Conservation (phyloP, 2,888 invertebrate genomes). For the Drosophila helvetica region DNA sequence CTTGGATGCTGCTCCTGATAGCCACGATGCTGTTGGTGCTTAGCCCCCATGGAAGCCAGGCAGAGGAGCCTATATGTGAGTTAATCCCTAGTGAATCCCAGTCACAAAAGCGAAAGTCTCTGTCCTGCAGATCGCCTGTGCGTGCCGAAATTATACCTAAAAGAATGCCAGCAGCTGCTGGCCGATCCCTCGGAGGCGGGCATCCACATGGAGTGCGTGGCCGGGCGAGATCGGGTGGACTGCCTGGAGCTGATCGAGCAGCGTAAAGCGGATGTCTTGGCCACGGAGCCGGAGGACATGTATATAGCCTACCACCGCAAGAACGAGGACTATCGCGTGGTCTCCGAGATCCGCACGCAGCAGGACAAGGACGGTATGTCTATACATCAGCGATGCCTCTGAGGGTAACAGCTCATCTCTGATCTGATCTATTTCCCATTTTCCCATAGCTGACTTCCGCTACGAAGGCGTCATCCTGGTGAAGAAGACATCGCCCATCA, state of each 20-base stretch:
- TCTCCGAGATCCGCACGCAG: constrained; percentile 90
- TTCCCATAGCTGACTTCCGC: constrained; percentile 88
- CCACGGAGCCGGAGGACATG: constrained; percentile 94
- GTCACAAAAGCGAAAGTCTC: neutral
- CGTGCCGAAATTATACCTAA: constrained; percentile 87
- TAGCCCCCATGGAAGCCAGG: constrained; percentile 24
- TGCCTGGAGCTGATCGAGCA: constrained; percentile 91
- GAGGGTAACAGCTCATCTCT: neutral
- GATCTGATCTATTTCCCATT: neutral
- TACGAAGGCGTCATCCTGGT: constrained; percentile 93
- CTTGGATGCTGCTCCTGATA: constrained; percentile 43
- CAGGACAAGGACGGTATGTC: constrained; percentile 89
- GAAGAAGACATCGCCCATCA: constrained; percentile 89
- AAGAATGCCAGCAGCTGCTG: constrained; percentile 86
- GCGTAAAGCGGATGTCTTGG: constrained; percentile 91
- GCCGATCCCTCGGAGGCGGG: constrained; percentile 84
- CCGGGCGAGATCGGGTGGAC: constrained; percentile 88
- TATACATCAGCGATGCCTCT: neutral
- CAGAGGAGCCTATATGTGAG: constrained; percentile 72
- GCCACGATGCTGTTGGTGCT: constrained; percentile 28
- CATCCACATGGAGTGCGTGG: constrained; percentile 87
- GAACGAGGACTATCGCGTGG: constrained; percentile 90
- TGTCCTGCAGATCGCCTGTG: constrained; percentile 88
- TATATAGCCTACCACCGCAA: constrained; percentile 90
- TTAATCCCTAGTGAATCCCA: neutral